Conservation (phyloP, 2,113 vertebrate species). For the Notarius lentiginosus region DNA sequence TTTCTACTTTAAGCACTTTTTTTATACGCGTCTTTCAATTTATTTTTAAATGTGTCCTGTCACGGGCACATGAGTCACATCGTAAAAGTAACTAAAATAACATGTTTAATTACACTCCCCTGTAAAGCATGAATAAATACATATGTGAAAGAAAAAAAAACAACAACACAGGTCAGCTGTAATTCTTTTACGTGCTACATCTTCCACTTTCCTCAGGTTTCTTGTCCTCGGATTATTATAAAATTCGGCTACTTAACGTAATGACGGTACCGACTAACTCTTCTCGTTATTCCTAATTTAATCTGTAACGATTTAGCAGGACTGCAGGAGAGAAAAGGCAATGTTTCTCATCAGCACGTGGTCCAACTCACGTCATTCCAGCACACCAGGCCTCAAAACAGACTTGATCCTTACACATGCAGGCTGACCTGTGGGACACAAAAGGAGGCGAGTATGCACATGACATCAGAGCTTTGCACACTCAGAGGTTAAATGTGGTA, state of each 20-base stretch:
- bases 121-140: slow-evolving; percentile 16
- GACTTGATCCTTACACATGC: neutral
- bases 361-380: slow-evolving; percentile 64
- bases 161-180: neutral
- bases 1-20: slow-evolving; percentile 50
- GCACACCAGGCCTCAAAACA: slow-evolving; percentile 24
- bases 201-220: neutral
- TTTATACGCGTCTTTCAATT: slow-evolving; percentile 38
- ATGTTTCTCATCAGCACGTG: slow-evolving; percentile 59
- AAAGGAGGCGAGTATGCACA: slow-evolving; percentile 50
- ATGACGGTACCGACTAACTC: neutral
- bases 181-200: neutral
- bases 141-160: neutral
- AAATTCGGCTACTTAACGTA: neutral
- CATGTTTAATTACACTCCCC: slow-evolving; percentile 46
- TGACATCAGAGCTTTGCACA: slow-evolving; percentile 50
- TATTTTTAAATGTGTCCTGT: slow-evolving; percentile 50
- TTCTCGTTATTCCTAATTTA: neutral
- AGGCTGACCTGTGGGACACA: slow-evolving; percentile 4
- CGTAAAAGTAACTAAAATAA: slow-evolving; percentile 48
- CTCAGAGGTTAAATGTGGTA: slow-evolving; percentile 42
- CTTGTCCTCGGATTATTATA: neutral
- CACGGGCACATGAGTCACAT: slow-evolving; percentile 41
- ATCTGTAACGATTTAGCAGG: slow-evolving; percentile 24
- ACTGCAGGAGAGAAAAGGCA: slow-evolving; percentile 48